phyloP scores from a whole-genome alignment of 2,113 vertebrate genomes.

The Tachuris rubrigastra region DNA sequence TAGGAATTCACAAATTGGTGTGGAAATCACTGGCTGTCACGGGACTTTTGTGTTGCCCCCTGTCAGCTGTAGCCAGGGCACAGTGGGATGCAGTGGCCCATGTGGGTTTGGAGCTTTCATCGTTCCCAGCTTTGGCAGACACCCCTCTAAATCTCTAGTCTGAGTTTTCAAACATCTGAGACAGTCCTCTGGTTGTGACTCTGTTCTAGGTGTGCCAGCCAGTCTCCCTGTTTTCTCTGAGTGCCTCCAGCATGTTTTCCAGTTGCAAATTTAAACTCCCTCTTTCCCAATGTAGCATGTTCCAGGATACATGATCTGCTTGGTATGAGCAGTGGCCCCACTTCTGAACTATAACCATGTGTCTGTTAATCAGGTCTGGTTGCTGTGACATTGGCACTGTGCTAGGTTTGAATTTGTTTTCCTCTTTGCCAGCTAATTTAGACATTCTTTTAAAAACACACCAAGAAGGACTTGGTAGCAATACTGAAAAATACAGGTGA shows the following conservation, averaged over 20 bases:
- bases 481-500: neutral
- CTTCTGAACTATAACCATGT: neutral
- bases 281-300: neutral
- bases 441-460: neutral
- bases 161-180: neutral
- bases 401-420: neutral
- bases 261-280: neutral
- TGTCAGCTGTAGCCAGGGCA: neutral
- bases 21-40: neutral
- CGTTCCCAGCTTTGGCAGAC: neutral
- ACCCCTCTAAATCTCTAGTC: neutral
- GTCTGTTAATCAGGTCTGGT: neutral
- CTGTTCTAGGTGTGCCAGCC: neutral
- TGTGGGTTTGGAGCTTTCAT: neutral
- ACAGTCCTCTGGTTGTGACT: neutral
- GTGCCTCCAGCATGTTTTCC: neutral
- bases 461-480: neutral
- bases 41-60: neutral
- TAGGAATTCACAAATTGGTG: neutral
- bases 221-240: neutral
- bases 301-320: neutral
- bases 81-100: neutral
- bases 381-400: neutral
- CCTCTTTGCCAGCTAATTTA: neutral
- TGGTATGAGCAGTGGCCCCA: neutral